Percentiles rank a stretch among this genome's conserved stretches.
These are phyloP conservation scores for Sceloporus tristichus DNA, from an alignment of 2,113 vertebrate species.

Conservation along the genomic window DNA sequence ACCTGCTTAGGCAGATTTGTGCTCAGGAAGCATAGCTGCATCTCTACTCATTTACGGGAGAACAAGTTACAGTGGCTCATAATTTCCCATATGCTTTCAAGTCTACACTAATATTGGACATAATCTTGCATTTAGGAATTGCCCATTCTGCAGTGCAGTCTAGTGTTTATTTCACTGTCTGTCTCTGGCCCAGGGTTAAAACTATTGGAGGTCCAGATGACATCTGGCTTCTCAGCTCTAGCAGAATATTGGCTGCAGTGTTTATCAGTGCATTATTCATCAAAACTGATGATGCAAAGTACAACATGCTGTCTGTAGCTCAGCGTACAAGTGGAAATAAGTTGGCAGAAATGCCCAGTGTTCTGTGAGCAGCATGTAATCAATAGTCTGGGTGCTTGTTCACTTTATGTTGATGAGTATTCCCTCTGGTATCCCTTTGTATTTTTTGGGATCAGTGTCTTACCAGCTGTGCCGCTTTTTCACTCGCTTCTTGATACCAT, in stretches of 20 bases:
- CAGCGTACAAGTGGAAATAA: slow-evolving; percentile 77
- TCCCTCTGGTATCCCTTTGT: slow-evolving; percentile 83
- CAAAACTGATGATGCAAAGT: slow-evolving; percentile 87
- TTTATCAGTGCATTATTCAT: slow-evolving; percentile 88
- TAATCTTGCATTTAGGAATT: slow-evolving; percentile 59
- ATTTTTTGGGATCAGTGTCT: slow-evolving; percentile 84
- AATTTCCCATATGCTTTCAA: slow-evolving; percentile 54
- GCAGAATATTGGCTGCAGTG: slow-evolving; percentile 83
- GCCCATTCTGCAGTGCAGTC: slow-evolving; percentile 48
- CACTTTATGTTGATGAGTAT: slow-evolving; percentile 84
- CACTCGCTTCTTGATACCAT: slow-evolving; percentile 74
- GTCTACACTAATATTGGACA: slow-evolving; percentile 22
- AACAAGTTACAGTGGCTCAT: slow-evolving; percentile 38
- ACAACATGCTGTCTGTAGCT: slow-evolving; percentile 85
- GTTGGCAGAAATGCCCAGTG: slow-evolving; percentile 84
- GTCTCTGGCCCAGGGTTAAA: slow-evolving; percentile 83
- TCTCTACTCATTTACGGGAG: slow-evolving; percentile 42
- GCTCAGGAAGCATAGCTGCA: slow-evolving; percentile 1
- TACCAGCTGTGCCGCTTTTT: slow-evolving; percentile 81
- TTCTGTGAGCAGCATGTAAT: slow-evolving; percentile 84
- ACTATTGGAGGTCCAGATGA: slow-evolving; percentile 83
- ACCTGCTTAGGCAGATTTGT: slow-evolving; percentile 6
- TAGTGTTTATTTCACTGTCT: slow-evolving; percentile 72
- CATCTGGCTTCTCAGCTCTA: slow-evolving; percentile 85
- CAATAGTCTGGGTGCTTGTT: slow-evolving; percentile 85